Base-by-base conservation (phyloP, 2,888 invertebrate genomes). In the Drosophila pullipes region DNA sequence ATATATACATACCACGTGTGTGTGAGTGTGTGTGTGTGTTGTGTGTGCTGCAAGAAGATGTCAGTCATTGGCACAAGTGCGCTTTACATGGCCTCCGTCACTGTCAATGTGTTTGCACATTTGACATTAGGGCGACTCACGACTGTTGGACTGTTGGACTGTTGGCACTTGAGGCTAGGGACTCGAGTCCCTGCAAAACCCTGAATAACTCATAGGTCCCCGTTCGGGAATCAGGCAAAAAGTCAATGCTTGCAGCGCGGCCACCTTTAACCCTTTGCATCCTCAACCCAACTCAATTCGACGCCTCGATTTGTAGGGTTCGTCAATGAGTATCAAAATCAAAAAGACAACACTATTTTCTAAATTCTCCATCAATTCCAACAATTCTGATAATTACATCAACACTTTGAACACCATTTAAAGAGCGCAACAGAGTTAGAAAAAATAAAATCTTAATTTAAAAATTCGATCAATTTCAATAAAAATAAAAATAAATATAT, bases 61-160 rank as follows among this genome's bases (percentile, higher is more conserved):
- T 85, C 89, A 84, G 89, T 84, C 89, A 86, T 81, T 89, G 84
- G 86, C 89, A 89, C 86, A 86, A 89, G 81, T 85, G 83, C 76
- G 72, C 61, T 81, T 72, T 73, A 75, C 78, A 73, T 72, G 79
- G 44, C 39, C 55, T 63, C 62, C 62, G 82, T 73, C 78, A 73
- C 69, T 72, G 65, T 71, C 76, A 76, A 81, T 79, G 77, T 69
- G 72, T 49, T 69, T 76, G 81, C 59, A 69, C 69, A 55, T 64
- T 70, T 64, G 52, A 54, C 70, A 74, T 67, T 30, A 74, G 74
- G 86, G 83, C 58, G 57, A 53, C 64, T 70, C 89, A 75, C 49
- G 52, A 41, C 44, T 47, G 35, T 39, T 66, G 58, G 52, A 41
- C 44, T 41, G 28, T 39, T 66, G 53, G 52, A 41, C 49, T 47